Conservation (phyloP, 2,113 vertebrate species). For the Oceanites oceanicus region DNA sequence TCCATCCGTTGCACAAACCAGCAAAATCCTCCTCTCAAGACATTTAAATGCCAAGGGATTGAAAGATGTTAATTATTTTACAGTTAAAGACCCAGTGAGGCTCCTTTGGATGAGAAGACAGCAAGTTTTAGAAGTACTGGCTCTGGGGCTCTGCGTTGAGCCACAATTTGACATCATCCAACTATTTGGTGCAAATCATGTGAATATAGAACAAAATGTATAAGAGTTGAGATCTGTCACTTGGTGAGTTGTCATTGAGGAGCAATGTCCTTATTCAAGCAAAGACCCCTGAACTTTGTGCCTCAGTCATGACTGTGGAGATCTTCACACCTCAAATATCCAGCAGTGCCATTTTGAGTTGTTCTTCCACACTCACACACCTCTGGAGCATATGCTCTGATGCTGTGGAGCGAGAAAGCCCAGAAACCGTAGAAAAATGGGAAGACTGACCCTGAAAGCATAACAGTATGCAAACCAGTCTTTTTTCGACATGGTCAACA, state of each 20-base stretch:
- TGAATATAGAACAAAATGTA: background rate
- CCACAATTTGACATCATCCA: background rate
- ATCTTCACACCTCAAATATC: background rate
- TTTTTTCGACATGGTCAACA: background rate
- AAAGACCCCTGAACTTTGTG: background rate
- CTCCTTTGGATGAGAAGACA: background rate
- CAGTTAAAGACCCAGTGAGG: accelerated
- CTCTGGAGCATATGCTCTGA: background rate
- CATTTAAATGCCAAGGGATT: background rate
- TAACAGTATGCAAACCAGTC: background rate
- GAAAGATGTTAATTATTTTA: background rate
- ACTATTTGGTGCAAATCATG: background rate
- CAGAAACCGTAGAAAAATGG: background rate
- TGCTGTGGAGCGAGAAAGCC: background rate
- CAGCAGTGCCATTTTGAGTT: background rate
- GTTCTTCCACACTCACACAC: background rate
- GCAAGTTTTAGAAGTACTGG: background rate
- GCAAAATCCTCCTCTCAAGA: background rate
- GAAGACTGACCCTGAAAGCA: background rate
- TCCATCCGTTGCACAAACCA: background rate
- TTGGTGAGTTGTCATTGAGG: background rate
- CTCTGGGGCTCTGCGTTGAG: background rate
- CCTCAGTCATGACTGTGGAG: background rate
- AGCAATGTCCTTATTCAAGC: background rate
- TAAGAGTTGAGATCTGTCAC: background rate